These are phyloP conservation scores for Heliconius himera DNA, from an alignment of 1,140 invertebrate species.

Conservation along the genomic window DNA sequence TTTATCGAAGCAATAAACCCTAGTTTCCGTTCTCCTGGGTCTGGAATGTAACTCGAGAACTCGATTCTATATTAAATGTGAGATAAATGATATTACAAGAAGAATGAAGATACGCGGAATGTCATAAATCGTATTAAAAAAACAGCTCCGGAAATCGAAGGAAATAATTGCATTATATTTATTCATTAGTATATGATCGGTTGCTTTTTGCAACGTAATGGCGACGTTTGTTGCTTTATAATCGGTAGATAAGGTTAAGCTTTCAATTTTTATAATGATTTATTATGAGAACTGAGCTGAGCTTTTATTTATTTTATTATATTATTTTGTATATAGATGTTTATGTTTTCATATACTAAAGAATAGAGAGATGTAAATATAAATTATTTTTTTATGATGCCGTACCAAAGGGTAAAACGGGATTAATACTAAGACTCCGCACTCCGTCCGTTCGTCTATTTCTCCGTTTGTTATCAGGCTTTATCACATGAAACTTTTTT, in stretches of 20 bases:
- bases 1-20: constrained; percentile 10
- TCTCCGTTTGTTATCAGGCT: too few relatives aligned
- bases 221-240: constrained; percentile 1
- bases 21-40: constrained; percentile 6
- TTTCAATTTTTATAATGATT: constrained; percentile 1
- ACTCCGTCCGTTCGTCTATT: too few relatives aligned
- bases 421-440: too few relatives aligned
- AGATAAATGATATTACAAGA: constrained; percentile 1
- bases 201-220: not conserved
- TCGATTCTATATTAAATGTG: not conserved
- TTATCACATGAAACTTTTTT: too few relatives aligned
- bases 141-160: constrained; percentile 2
- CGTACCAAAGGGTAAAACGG: too few relatives aligned
- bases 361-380: too few relatives aligned
- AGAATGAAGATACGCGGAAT: not conserved
- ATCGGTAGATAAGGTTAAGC: not conserved
- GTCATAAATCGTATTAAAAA: not conserved
- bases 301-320: too few relatives aligned
- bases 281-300: not conserved
- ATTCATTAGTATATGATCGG: not conserved
- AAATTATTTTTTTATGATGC: too few relatives aligned
- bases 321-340: not conserved
- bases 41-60: not conserved
- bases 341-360: not conserved
- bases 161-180: constrained; percentile 13